These are phyloP conservation scores for Hypomesus transpacificus DNA, from an alignment of 2,113 vertebrate species.

Conservation along the genomic window DNA sequence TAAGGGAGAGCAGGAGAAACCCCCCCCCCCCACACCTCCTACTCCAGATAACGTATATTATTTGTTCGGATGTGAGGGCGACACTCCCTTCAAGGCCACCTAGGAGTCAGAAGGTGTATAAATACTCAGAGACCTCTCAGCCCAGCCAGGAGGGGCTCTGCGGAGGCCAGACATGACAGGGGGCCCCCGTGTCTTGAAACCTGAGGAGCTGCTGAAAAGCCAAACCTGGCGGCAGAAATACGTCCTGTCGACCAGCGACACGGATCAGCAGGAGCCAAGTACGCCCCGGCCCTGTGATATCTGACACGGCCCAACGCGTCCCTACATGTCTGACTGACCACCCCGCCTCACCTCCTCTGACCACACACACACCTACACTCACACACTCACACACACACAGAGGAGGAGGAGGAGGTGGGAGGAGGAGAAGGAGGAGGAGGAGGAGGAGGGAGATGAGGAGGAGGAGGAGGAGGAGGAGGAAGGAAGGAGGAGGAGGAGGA, in stretches of 20 bases:
- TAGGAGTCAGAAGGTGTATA: conserved; percentile 41
- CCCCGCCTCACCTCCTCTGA: conserved; percentile 48
- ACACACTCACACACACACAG: neutral
- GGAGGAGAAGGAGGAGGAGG: neutral
- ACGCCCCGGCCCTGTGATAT: conserved; percentile 66
- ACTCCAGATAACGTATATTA: conserved; percentile 44
- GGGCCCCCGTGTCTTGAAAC: conserved; percentile 62
- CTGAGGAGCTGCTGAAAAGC: conserved; percentile 71
- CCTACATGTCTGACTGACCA: conserved; percentile 48
- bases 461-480: neutral
- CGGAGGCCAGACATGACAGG: conserved; percentile 54
- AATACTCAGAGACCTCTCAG: conserved; percentile 53
- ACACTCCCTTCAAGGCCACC: conserved; percentile 50
- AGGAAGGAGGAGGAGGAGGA: neutral
- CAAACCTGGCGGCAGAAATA: conserved; percentile 71
- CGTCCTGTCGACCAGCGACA: conserved; percentile 61
- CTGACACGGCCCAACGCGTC: conserved; percentile 49
- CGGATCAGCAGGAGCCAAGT: conserved; percentile 53
- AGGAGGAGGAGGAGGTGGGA: neutral
- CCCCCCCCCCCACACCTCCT: neutral
- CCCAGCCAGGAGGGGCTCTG: conserved; percentile 49
- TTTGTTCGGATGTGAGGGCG: conserved; percentile 33
- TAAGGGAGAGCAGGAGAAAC: conserved; percentile 8
- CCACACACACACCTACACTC: neutral
- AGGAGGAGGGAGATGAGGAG: neutral